Percentiles rank a stretch among this genome's conserved stretches.
Evolutionary conservation across 1,140 invertebrate genomes (phyloP).

Genomic region (Nixonia krombeini): DNA sequence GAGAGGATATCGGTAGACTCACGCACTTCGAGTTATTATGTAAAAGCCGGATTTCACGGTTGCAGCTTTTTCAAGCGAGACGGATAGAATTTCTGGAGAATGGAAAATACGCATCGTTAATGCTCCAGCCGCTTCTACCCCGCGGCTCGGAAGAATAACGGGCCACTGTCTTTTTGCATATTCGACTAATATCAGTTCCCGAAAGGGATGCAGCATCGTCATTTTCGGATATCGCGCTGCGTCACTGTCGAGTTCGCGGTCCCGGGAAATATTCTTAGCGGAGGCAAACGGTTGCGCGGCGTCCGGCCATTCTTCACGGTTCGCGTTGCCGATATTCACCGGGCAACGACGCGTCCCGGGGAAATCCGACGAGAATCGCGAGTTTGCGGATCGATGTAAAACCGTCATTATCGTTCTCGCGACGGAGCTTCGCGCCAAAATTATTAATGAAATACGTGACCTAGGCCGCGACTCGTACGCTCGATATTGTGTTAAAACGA

Average conservation of each 20-base stretch:
- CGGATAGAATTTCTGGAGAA: slow-evolving; percentile 18
- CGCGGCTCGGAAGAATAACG: background rate
- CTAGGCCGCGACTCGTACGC: too few species aligned
- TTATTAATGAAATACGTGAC: too few species aligned
- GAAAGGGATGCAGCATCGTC: too few species aligned
- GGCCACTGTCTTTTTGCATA: slow-evolving; percentile 14
- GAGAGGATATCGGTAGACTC: slow-evolving; percentile 38
- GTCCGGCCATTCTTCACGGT: background rate
- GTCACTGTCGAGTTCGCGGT: slow-evolving; percentile 22
- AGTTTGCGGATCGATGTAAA: too few species aligned
- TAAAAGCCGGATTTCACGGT: slow-evolving; percentile 39
- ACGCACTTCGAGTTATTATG: slow-evolving; percentile 50
- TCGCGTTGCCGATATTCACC: background rate
- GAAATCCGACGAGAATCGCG: too few species aligned
- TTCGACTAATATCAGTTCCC: too few species aligned
- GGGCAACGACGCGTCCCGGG: too few species aligned
- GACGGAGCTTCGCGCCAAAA: too few species aligned
- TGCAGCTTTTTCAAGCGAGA: slow-evolving; percentile 18
- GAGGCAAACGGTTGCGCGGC: too few species aligned
- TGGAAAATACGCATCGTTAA: slow-evolving; percentile 8
- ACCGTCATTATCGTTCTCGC: too few species aligned
- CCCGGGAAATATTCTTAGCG: slow-evolving; percentile 20
- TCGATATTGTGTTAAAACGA: too few species aligned
- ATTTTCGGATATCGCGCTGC: slow-evolving; percentile 28
- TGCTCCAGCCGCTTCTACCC: background rate